These are phyloP conservation scores for Tineola bisselliella DNA, from an alignment of 2,888 invertebrate genomes.

Conservation along the genomic window DNA sequence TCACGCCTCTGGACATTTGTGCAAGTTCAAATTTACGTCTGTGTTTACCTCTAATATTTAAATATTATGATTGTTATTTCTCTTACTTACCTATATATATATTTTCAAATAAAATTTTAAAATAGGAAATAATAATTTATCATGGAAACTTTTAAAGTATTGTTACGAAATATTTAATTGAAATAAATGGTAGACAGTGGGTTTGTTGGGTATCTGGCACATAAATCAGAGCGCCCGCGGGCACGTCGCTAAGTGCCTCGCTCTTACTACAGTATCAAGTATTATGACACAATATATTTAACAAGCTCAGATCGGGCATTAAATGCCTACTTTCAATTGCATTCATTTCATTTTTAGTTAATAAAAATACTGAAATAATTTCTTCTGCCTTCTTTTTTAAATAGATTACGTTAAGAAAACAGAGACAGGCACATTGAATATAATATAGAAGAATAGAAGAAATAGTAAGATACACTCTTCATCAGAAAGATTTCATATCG, in stretches of 20 bases:
- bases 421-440: too few relatives aligned
- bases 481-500: too few relatives aligned
- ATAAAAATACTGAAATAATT: too few relatives aligned
- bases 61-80: not conserved
- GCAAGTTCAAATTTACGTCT: not conserved
- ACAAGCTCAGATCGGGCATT: not conserved
- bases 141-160: not conserved
- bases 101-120: not conserved
- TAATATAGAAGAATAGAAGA: too few relatives aligned
- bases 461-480: too few relatives aligned
- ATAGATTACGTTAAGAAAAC: too few relatives aligned
- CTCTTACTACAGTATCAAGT: conserved; percentile 26
- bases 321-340: not conserved
- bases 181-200: conserved; percentile 56
- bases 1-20: conserved; percentile 5
- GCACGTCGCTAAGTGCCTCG: conserved; percentile 61
- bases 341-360: too few relatives aligned
- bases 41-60: not conserved
- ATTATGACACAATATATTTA: conserved; percentile 20
- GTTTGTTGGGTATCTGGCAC: conserved; percentile 25
- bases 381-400: too few relatives aligned
- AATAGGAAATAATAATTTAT: not conserved
- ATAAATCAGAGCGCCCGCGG: conserved; percentile 61
- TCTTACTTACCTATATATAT: too few relatives aligned
- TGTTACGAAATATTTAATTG: conserved; percentile 37